These are phyloP conservation scores for Micropterix aruncella DNA, from an alignment of 2,888 invertebrate species.

Conservation along the genomic window DNA sequence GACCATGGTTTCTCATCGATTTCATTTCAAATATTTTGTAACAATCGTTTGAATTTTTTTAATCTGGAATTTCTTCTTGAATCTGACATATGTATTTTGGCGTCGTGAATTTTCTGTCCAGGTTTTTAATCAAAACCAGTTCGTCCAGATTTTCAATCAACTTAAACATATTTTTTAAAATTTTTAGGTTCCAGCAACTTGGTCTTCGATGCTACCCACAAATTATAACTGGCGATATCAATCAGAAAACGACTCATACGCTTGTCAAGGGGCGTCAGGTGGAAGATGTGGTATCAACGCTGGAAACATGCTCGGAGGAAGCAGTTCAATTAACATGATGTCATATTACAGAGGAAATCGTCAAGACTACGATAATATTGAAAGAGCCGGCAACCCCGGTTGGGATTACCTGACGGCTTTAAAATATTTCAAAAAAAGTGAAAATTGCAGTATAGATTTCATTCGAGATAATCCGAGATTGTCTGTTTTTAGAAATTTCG, in stretches of 20 bases:
- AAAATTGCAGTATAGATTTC: no score
- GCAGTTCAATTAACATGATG: slow-evolving; percentile 3
- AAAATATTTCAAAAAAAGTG: slow-evolving; percentile 7
- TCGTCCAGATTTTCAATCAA: no score
- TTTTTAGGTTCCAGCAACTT: slow-evolving; percentile 7
- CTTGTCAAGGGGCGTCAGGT: slow-evolving; percentile 4
- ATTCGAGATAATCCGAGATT: no score
- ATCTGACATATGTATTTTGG: no score
- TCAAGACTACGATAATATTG: slow-evolving; percentile 3
- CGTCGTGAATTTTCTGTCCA: no score
- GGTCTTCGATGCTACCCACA: slow-evolving; percentile 4
- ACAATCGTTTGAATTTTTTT: no score
- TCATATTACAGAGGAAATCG: slow-evolving; percentile 4
- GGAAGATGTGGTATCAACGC: slow-evolving; percentile 1
- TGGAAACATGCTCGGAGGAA: slow-evolving; percentile 10
- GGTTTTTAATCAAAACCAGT: no score
- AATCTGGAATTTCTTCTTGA: no score
- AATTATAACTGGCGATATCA: slow-evolving; percentile 8
- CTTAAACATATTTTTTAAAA: neutral
- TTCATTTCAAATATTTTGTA: no score
- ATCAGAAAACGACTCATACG: slow-evolving; percentile 2
- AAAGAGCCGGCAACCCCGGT: slow-evolving; percentile 1
- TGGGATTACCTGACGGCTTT: slow-evolving; percentile 4
- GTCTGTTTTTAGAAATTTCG: no score
- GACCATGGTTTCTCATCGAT: no score